Evolutionary conservation across 2,797 vertebrate genomes (phyloP), one percentile per base, ranked within the genome.

Genomic region (Phyllotis vaccarum): DNA sequence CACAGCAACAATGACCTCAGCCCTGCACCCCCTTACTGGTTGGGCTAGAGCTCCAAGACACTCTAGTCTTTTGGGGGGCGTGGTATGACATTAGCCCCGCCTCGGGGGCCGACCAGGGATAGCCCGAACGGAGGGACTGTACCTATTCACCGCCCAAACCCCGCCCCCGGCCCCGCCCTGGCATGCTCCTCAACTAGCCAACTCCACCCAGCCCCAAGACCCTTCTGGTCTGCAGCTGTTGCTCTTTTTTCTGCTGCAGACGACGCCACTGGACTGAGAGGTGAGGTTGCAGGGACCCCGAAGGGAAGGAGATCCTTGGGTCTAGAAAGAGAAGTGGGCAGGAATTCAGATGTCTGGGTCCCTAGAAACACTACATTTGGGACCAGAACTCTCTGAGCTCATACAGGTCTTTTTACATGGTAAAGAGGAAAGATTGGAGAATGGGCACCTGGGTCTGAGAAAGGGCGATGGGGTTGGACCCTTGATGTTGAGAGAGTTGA

Each of bases 1-100:
- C 91, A 86, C 2, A 94, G 94, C 74, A 93, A 98, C 93, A 3
- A 43, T 97, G 97, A 97, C 96, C 89, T 97, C 94, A 97, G 96
- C 43, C 79, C 46, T 86, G 68, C 46, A 16, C 60, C 8, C 14
- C 81, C 10, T 14, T 49, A 2, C 43, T 1, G 24, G 49, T 7
- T 1, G 40, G 68, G 89, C 46, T 0, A 37, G 37, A 12, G 75
- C 31, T 3, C 17, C 5, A 3, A 16, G 4, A 34, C 7, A 0
- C 2, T 0, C 0, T 16, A 56, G 5, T 3, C 0, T 37, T 3
- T 0, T 0, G 31, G 40, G 34, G 91, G 96, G 93, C 58, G 89
- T 75, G 95, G 93, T 0, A 34, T 54, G 2, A 10, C 0, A 11
- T 3, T 11, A 58, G 43, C 19, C 14, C 79, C 92, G 64, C 96